Evolutionary conservation across 92 coral and sea anemone genomes (phyloP).

Genomic region (Virgularia gustaviana): DNA sequence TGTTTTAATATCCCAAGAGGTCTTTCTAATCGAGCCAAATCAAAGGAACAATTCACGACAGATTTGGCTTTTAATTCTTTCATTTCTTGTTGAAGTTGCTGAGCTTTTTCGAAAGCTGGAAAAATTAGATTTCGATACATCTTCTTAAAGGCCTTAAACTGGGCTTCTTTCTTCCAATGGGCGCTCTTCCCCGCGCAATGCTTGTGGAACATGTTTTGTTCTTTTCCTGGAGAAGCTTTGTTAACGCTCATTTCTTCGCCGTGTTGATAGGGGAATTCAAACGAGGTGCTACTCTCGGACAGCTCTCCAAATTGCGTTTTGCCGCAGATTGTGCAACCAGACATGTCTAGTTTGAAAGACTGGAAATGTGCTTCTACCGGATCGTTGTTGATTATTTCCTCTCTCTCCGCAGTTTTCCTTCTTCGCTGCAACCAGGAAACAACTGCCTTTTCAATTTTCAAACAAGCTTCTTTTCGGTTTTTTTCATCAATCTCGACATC

Average conservation of each 20-base stretch:
- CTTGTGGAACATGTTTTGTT: slow-evolving; percentile 1
- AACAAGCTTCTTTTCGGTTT: neutral
- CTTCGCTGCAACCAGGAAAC: neutral
- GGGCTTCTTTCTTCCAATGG: slow-evolving; percentile 56
- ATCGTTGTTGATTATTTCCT: slow-evolving; percentile 3
- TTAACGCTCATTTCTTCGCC: neutral
- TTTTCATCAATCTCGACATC: neutral
- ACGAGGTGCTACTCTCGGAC: neutral
- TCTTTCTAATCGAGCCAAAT: neutral
- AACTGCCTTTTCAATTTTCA: neutral
- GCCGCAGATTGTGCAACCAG: slow-evolving; percentile 74
- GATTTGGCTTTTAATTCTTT: neutral
- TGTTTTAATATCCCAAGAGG: slow-evolving; percentile 2
- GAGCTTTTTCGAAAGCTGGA: slow-evolving; percentile 23
- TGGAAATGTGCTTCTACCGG: slow-evolving; percentile 32
- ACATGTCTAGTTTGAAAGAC: slow-evolving; percentile 60
- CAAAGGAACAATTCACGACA: neutral
- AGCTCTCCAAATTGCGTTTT: slow-evolving; percentile 7
- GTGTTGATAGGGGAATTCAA: too few relatives aligned
- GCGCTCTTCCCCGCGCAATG: slow-evolving; percentile 23
- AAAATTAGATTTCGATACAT: slow-evolving; percentile 27
- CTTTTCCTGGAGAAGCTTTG: neutral
- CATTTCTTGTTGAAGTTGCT: neutral
- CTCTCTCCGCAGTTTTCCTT: neutral
- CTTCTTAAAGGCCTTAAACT: slow-evolving; percentile 44